phyloP scores from a whole-genome alignment of 2,888 invertebrate genomes.

The Watsonalla cultraria region DNA sequence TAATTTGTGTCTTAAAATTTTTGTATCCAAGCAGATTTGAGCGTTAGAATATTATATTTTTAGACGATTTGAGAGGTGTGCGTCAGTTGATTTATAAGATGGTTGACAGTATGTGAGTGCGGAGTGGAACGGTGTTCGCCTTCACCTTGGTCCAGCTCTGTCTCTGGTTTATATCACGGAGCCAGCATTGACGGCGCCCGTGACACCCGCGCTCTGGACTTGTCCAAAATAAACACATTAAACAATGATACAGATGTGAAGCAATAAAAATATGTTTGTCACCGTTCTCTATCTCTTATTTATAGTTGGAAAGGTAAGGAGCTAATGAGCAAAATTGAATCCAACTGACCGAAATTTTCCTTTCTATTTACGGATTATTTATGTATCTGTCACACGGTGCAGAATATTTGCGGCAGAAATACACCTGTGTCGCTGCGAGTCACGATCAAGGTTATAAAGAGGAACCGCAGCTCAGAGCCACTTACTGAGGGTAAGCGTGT shows the following conservation, averaged over 20 bases:
- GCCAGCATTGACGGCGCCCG: constrained; percentile 61
- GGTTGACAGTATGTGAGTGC: constrained; percentile 51
- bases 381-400: constrained; percentile 15
- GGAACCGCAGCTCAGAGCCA: constrained; percentile 12
- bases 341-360: constrained; percentile 19
- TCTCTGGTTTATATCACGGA: constrained; percentile 62
- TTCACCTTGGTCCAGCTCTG: constrained; percentile 64
- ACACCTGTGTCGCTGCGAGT: constrained; percentile 32
- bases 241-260: constrained; percentile 52
- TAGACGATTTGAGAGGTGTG: constrained; percentile 31
- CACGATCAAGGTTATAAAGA: constrained; percentile 38
- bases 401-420: constrained; percentile 45
- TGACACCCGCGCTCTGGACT: constrained; percentile 53
- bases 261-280: constrained; percentile 53
- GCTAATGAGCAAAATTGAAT: constrained; percentile 27
- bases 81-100: constrained; percentile 60
- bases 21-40: constrained; percentile 11
- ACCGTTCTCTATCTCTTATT: constrained; percentile 29
- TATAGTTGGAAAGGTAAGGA: constrained; percentile 22
- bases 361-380: constrained; percentile 26
- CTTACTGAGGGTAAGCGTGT: constrained; percentile 53
- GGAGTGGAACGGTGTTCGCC: constrained; percentile 44
- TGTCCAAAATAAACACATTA: constrained; percentile 63
- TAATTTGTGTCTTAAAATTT: constrained; percentile 14
- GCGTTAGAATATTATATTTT: constrained; percentile 28